Conservation (phyloP, 2,113 vertebrate genomes). For the Morone chrysops region DNA sequence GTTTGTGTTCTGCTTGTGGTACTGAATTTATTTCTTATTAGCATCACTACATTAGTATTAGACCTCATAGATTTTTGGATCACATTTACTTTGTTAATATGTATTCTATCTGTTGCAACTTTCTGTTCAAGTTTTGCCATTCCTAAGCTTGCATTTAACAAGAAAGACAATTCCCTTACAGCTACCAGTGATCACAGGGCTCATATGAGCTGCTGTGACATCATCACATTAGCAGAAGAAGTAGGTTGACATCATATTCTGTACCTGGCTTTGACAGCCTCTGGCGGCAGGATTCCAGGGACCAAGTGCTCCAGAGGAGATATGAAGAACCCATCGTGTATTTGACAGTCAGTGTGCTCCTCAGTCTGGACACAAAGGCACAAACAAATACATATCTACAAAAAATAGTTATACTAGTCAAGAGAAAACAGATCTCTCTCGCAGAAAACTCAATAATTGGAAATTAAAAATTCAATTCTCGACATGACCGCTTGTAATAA, state of each 20-base stretch:
- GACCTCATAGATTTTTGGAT: not conserved
- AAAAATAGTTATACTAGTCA: not conserved
- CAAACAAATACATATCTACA: not conserved
- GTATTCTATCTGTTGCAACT: not conserved
- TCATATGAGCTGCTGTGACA: not conserved
- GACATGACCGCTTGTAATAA: too few relatives aligned
- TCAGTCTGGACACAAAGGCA: conserved; percentile 86
- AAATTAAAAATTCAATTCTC: too few relatives aligned
- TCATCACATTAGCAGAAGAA: not conserved
- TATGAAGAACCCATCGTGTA: conserved; percentile 94
- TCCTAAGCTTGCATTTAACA: not conserved
- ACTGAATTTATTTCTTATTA: too few relatives aligned
- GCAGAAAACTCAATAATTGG: too few relatives aligned
- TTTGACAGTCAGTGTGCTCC: conserved; percentile 91
- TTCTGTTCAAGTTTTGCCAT: not conserved
- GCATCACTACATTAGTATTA: too few relatives aligned
- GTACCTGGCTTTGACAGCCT: conserved; percentile 92
- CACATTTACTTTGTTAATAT: not conserved
- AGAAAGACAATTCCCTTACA: not conserved
- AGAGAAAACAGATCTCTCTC: not conserved
- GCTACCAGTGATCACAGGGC: not conserved
- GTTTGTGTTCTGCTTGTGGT: too few relatives aligned
- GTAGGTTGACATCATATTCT: not conserved
- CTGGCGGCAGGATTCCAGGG: conserved; percentile 91
- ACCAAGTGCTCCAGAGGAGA: conserved; percentile 95